Evolutionary conservation across 2,797 vertebrate genomes (phyloP), one percentile per base, ranked within the genome.

Genomic region (Phoeniculus purpureus): DNA sequence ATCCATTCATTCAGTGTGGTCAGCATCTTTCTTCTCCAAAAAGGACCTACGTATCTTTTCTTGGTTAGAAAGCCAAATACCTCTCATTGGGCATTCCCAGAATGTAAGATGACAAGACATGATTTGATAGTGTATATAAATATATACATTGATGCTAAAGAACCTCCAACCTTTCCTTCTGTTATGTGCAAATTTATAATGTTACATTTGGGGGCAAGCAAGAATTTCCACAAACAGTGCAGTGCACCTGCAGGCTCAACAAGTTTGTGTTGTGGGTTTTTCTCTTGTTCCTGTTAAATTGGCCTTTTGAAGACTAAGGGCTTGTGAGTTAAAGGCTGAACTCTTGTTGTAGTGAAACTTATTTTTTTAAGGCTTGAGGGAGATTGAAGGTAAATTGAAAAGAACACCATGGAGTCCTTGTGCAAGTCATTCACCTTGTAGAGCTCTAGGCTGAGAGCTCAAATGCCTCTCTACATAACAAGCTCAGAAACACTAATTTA

Each of bases 381-480:
- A 92, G 52, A 87, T 88, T 82, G 92, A 68, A 81, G 51, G 84
- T 70, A 96, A 95, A 95, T 89, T 82, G 92, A 89, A 94, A 94
- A 86, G 84, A 93, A 78, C 0, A 3, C 70, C 84, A 86, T 32
- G 62, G 72, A 96, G 93, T 93, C 89, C 85, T 95, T 89, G 73
- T 94, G 92, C 93, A 87, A 95, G 89, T 95, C 92, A 89, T 86
- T 96, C 89, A 96, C 95, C 93, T 87, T 75, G 92, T 60, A 94
- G 94, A 93, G 91, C 60, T 90, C 74, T 78, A 94, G 89, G 64
- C 74, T 89, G 84, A 87, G 89, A 54, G 59, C 96, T 96, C 92
- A 92, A 94, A 94, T 85, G 77, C 87, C 84, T 82, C 91, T 96
- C 92, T 75, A 81, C 66, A 66, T 94, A 96, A 94, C 90, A 92